phyloP scores from a whole-genome alignment of 1,140 invertebrate species.

The Akabosia matsudoensis region DNA sequence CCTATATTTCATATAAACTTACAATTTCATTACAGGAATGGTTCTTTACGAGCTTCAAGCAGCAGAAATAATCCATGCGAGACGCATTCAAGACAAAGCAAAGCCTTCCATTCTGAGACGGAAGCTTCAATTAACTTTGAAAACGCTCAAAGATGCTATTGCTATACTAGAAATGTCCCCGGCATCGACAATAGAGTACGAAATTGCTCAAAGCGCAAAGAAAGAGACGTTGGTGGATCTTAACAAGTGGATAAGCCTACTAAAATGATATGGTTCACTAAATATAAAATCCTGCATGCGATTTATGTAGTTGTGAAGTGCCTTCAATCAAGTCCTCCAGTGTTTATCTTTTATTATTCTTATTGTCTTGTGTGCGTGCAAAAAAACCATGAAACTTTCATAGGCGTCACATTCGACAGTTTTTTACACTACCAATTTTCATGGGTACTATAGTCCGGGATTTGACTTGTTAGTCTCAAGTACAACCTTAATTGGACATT shows the following conservation, averaged over 20 bases:
- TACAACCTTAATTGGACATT: no score
- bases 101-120: slow-evolving; percentile 20
- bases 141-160: slow-evolving; percentile 39
- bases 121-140: slow-evolving; percentile 32
- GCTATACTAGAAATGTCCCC: slow-evolving; percentile 32
- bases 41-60: slow-evolving; percentile 46
- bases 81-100: neutral
- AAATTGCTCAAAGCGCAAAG: slow-evolving; percentile 20
- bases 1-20: neutral
- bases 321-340: no score
- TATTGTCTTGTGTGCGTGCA: no score
- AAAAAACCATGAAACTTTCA: no score
- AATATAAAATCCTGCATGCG: no score
- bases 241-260: slow-evolving; percentile 14
- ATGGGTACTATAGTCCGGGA: no score
- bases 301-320: no score
- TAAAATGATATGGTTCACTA: neutral
- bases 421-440: no score
- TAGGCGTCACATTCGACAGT: no score
- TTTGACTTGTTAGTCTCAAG: no score
- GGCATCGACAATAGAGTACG: slow-evolving; percentile 26
- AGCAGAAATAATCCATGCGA: slow-evolving; percentile 37
- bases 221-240: slow-evolving; percentile 17
- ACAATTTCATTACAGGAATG: neutral
- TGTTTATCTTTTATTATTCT: no score